Evolutionary conservation across 2,797 vertebrate genomes (phyloP).

Genomic region (Silurus aristotelis): DNA sequence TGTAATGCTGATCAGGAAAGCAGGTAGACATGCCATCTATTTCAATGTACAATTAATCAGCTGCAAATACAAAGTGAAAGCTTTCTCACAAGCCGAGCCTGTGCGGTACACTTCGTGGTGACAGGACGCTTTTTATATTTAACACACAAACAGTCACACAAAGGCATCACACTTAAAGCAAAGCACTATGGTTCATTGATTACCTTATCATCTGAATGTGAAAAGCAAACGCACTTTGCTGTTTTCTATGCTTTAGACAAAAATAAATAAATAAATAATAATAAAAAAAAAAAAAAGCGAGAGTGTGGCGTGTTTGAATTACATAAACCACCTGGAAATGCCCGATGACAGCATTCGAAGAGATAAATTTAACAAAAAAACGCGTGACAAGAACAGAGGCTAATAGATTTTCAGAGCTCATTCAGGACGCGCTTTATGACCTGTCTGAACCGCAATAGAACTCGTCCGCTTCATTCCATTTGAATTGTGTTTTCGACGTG

Average conservation of each 20-base stretch:
- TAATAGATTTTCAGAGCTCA: conserved; percentile 35
- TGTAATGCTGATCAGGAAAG: not conserved
- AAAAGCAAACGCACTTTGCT: conserved; percentile 43
- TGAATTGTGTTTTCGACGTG: conserved; percentile 28
- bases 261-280: not conserved
- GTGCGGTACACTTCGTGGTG: not conserved
- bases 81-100: not conserved
- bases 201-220: conserved; percentile 54
- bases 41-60: conserved; percentile 18
- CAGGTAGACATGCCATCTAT: not conserved
- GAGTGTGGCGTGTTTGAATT: conserved; percentile 28
- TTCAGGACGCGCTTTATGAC: conserved; percentile 22
- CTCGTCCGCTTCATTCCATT: conserved; percentile 20
- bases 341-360: conserved; percentile 11
- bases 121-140: not conserved
- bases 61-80: conserved; percentile 1
- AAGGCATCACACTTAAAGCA: conserved; percentile 37
- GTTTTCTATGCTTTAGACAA: conserved; percentile 25
- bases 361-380: conserved; percentile 37
- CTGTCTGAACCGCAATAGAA: conserved; percentile 5
- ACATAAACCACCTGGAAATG: conserved; percentile 38
- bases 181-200: conserved; percentile 53
- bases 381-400: conserved; percentile 18
- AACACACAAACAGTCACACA: not conserved
- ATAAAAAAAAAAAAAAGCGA: not conserved